Base-by-base conservation (phyloP, 2,888 invertebrate species). In the Clistopyga incitator region DNA sequence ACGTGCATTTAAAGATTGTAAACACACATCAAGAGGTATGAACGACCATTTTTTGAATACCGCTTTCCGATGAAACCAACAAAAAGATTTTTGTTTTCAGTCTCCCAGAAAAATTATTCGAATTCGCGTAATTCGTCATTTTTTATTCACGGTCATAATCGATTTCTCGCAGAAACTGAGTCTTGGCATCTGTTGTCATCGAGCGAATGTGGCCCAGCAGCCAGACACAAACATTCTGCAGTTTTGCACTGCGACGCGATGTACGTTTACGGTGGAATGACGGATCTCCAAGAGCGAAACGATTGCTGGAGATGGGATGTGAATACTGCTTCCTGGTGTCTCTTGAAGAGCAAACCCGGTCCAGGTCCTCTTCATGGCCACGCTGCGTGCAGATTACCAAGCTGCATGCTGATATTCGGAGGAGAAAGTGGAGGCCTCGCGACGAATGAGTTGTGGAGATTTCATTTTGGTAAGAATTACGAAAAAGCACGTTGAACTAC, bases 191-290 rank as follows among this genome's bases (percentile, higher is more conserved):
- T 96, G 76, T 90, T 96, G 45, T 94, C 94, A 67, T 93, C 92
- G 29, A 93, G 90, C 91, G 94, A 91, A 89, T 94, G 92, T 70
- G 92, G 92, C 2, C 96, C 96, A 2, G 95, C 96, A 70, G 95
- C 96, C 52, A 95, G 98, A 13, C 97, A 98, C 94, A 97, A 97
- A 89, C 98, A 98, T 94, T 96, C 97, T 0, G 97, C 97, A 2
- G 96, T 97, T 64, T 94, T 97, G 84, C 96, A 97, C 93, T 96
- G 95, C 88, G 95, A 95, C 87, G 95, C 96, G 3, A 97, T 98
- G 95, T 98, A 97, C 96, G 95, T 98, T 90, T 98, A 97, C 93
- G 98, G 97, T 20, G 98, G 98, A 0, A 97, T 97, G 96, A 96
- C 96, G 85, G 97, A 98, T 94, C 95, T 98, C 80, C 95, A 96